These are phyloP conservation scores for Himantopus leucocephalus DNA, from an alignment of 2,113 vertebrate species.

Conservation along the genomic window DNA sequence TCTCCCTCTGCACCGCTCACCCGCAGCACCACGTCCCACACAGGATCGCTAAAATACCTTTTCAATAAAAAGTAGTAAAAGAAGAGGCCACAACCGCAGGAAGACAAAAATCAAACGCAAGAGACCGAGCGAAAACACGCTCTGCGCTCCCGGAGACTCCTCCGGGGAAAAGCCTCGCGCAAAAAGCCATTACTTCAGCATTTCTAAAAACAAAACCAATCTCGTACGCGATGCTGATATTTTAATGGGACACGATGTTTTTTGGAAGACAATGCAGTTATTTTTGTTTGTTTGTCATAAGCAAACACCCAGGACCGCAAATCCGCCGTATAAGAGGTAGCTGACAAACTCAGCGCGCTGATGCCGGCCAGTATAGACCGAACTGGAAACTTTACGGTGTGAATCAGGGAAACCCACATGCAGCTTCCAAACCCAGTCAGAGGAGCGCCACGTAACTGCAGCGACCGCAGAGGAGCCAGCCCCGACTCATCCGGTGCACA, in stretches of 20 bases:
- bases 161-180: background rate
- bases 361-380: rapidly evolving
- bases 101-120: background rate
- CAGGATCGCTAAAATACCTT: background rate
- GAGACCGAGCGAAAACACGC: background rate
- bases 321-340: rapidly evolving
- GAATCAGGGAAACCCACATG: background rate
- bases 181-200: slow-evolving; percentile 32
- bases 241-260: background rate
- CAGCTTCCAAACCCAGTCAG: background rate
- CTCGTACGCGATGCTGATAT: rapidly evolving
- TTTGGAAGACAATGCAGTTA: background rate
- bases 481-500: background rate
- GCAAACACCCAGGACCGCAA: background rate
- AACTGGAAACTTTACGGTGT: background rate
- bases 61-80: background rate
- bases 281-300: background rate
- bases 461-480: background rate
- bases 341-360: background rate
- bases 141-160: background rate
- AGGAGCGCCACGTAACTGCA: rapidly evolving
- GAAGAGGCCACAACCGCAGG: background rate
- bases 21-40: background rate
- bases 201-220: background rate
- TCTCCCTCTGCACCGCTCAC: background rate